A percentile compares a stretch with the other conserved stretches of the same genome.
phyloP scores from a whole-genome alignment of 2,888 invertebrate species.

The Diploptera punctata region DNA sequence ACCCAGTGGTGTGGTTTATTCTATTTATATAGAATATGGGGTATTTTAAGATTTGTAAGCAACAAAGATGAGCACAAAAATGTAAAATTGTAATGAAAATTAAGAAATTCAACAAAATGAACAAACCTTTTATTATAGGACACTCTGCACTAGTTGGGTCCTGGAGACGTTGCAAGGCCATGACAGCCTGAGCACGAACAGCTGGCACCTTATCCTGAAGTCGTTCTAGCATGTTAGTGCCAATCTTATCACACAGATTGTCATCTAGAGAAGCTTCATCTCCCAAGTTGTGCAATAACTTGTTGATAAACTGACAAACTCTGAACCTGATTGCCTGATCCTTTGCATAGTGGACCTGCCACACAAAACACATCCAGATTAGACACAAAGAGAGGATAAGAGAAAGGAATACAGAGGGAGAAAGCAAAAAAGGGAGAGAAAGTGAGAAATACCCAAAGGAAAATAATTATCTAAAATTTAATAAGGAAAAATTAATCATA shows the following conservation, averaged over 20 bases:
- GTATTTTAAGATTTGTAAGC: too few species aligned
- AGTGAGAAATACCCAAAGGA: not conserved
- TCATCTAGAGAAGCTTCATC: conserved; percentile 80
- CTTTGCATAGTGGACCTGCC: conserved; percentile 51
- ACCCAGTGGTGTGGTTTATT: too few species aligned
- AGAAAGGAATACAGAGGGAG: not conserved
- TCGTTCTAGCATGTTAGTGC: conserved; percentile 70
- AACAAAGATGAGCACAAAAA: too few species aligned
- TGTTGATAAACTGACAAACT: conserved; percentile 77
- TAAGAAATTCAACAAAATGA: conserved; percentile 35
- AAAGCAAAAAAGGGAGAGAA: not conserved
- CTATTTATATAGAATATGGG: too few species aligned
- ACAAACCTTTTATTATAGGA: conserved; percentile 67
- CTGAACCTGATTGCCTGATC: conserved; percentile 24
- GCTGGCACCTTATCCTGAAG: conserved; percentile 75
- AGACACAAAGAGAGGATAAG: not conserved
- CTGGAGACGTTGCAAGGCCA: conserved; percentile 80
- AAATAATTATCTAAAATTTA: not conserved
- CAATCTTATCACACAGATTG: conserved; percentile 73
- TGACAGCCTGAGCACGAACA: conserved; percentile 80
- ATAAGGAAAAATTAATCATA: not conserved
- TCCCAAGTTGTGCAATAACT: conserved; percentile 74
- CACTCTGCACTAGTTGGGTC: conserved; percentile 78
- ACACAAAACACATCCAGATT: conserved; percentile 32
- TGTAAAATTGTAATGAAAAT: too few species aligned